Conservation (phyloP, 1,140 invertebrate genomes). For the Gryllus bimaculatus region DNA sequence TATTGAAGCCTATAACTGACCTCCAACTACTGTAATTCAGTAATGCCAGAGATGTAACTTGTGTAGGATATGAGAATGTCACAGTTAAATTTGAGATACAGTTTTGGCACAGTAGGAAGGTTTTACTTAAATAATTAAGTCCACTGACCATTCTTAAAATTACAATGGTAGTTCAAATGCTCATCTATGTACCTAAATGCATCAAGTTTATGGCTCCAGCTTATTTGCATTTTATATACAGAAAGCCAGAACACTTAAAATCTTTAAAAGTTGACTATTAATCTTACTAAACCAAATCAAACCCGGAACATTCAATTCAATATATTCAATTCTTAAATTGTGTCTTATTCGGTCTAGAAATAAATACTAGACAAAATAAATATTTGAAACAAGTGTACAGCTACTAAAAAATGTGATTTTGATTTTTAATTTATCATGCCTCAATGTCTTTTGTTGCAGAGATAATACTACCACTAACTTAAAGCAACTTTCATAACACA, state of each 20-base stretch:
- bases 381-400: too few species aligned
- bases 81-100: not conserved
- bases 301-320: not conserved
- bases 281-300: not conserved
- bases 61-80: not conserved
- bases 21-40: not conserved
- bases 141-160: not conserved
- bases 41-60: not conserved
- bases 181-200: not conserved
- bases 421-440: too few species aligned
- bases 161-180: not conserved
- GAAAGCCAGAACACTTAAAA: not conserved
- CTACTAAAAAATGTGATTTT: too few species aligned
- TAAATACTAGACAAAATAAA: too few species aligned
- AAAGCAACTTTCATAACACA: too few species aligned
- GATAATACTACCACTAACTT: too few species aligned
- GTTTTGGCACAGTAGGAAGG: not conserved
- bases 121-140: not conserved
- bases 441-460: too few species aligned
- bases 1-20: not conserved
- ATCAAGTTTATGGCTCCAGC: not conserved
- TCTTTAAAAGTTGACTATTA: not conserved
- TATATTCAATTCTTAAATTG: not conserved
- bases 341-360: too few species aligned
- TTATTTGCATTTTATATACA: not conserved